Conservation (phyloP, 1,140 invertebrate genomes). For the Brachionus paranguensis region DNA sequence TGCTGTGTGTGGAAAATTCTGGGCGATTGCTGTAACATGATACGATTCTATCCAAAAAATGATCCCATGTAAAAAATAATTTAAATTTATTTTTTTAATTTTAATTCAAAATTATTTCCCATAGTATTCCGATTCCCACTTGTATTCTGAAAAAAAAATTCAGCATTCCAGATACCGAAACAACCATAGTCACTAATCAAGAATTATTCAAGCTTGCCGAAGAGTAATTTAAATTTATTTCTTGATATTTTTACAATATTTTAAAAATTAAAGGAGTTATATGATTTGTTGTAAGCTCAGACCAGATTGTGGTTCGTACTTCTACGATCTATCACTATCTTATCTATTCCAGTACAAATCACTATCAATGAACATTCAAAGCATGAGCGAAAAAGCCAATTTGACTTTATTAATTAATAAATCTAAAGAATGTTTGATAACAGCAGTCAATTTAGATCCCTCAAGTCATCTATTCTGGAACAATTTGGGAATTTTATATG, state of each 20-base stretch:
- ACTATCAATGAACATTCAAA: background rate
- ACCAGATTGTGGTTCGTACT: slow-evolving; percentile 23
- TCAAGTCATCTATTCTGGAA: background rate
- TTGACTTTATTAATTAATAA: background rate
- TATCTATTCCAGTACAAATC: slow-evolving; percentile 8
- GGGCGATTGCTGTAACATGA: slow-evolving; percentile 9
- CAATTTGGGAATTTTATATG: slow-evolving; percentile 27
- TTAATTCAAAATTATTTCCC: background rate
- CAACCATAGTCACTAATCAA: background rate
- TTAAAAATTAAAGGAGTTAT: background rate
- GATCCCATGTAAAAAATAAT: background rate
- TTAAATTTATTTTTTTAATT: background rate
- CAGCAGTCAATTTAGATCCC: slow-evolving; percentile 26
- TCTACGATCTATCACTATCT: background rate
- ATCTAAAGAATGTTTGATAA: slow-evolving; percentile 26
- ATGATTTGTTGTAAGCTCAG: slow-evolving; percentile 26
- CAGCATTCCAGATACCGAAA: slow-evolving; percentile 12
- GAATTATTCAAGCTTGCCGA: slow-evolving; percentile 29
- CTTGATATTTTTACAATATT: too few relatives aligned
- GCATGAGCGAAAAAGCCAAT: background rate
- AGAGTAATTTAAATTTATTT: slow-evolving; percentile 10
- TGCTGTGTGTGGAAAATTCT: slow-evolving; percentile 35
- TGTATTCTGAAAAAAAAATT: slow-evolving; percentile 27
- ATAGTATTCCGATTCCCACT: background rate
- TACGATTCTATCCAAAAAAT: background rate